phyloP scores from a whole-genome alignment of 2,113 vertebrate genomes.

The Atractosteus spatula region DNA sequence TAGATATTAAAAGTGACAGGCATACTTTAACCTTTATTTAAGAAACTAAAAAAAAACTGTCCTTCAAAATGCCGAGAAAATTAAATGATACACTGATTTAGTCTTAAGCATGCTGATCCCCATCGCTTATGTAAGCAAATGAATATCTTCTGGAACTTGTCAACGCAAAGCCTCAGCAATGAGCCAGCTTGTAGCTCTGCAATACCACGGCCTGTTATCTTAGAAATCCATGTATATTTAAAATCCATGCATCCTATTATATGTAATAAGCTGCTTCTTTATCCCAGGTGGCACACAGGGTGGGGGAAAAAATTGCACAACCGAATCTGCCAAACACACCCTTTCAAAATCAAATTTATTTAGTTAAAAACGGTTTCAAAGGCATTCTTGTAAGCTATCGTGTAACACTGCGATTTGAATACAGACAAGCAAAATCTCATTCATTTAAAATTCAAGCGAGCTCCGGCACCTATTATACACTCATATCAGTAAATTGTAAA shows the following conservation, averaged over 20 bases:
- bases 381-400: conserved; percentile 73
- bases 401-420: conserved; percentile 73
- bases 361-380: conserved; percentile 70
- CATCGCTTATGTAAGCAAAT: conserved; percentile 37
- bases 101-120: conserved; percentile 60
- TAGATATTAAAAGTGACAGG: conserved; percentile 48
- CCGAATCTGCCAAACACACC: conserved; percentile 67
- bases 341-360: conserved; percentile 76
- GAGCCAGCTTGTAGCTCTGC: conserved; percentile 37
- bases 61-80: background rate
- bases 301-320: conserved; percentile 37
- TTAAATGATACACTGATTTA: conserved; percentile 22
- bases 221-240: conserved; percentile 70
- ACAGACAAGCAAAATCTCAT: conserved; percentile 64
- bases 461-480: conserved; percentile 47
- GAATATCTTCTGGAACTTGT: conserved; percentile 9
- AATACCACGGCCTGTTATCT: conserved; percentile 41
- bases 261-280: conserved; percentile 69
- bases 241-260: conserved; percentile 70
- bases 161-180: conserved; percentile 8
- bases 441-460: conserved; percentile 62
- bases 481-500: conserved; percentile 75
- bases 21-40: conserved; percentile 26
- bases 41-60: background rate
- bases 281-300: conserved; percentile 64